These are phyloP conservation scores for Colaptes auratus DNA, from an alignment of 2,113 vertebrate genomes.

Conservation along the genomic window DNA sequence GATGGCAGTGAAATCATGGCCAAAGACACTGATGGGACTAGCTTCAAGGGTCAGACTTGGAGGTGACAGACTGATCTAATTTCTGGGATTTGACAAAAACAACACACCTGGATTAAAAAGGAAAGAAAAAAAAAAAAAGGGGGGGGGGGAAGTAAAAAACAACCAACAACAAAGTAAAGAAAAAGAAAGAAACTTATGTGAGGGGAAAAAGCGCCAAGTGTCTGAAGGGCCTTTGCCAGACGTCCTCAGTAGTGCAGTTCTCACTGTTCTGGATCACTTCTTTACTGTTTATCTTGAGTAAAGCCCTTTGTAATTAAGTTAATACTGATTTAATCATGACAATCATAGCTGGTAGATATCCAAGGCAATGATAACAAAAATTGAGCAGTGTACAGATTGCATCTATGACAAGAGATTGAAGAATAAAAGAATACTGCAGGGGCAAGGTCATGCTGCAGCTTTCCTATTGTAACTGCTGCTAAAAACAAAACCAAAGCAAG, in stretches of 20 bases:
- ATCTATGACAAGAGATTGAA: conserved; percentile 26
- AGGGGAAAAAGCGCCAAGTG: neutral
- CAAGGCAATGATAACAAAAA: conserved; percentile 56
- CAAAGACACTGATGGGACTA: neutral
- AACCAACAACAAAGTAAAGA: neutral
- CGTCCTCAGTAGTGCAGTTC: conserved; percentile 14
- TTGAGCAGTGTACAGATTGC: neutral
- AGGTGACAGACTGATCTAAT: conserved; percentile 52
- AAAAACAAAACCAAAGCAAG: neutral
- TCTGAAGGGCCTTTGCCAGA: conserved; percentile 26
- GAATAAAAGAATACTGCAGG: conserved; percentile 1
- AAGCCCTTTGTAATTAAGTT: conserved; percentile 65
- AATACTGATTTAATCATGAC: conserved; percentile 68
- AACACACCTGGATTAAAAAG: neutral
- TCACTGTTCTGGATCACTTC: conserved; percentile 47
- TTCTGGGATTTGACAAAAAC: conserved; percentile 14
- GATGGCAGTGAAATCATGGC: neutral
- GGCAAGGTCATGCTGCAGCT: neutral
- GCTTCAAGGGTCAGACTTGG: neutral
- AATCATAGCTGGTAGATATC: conserved; percentile 55
- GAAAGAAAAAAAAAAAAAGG: neutral
- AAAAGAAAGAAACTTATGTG: neutral
- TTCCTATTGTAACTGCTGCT: neutral
- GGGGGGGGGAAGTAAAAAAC: no score
- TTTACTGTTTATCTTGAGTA: conserved; percentile 54